Base-by-base conservation (phyloP, 2,888 invertebrate species). In the Chydorus sphaericus region DNA sequence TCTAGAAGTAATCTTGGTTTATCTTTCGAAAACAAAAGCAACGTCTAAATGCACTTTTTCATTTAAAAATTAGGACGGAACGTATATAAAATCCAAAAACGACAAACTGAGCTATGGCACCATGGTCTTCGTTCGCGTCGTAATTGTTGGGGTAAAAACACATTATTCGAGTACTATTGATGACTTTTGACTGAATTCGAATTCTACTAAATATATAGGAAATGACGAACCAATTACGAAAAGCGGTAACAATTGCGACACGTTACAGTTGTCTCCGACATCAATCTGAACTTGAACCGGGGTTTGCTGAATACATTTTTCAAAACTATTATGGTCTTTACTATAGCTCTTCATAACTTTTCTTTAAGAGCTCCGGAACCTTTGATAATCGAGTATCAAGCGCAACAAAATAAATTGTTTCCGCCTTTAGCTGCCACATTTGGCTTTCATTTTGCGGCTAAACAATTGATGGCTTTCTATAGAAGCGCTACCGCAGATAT, bases 121-220 rank as follows among this genome's bases (percentile, higher is more conserved):
- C 0, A 92, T 92, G 92, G 85, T 94, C 77, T 88, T 91, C 70
- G 91, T 94, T 0, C 77, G 96, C 49, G 88, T 91, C 2, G 81
- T 85, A 48, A 26, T 55, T 30, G 11, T 33, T 23, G 78, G 79
- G 61, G 90, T 89, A 67, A 20, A n/a, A 79, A 20, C 20, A 14
- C 39, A 39, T 20, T 16, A 16, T 14, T 4, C 16, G 20, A 33
- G 33, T 16, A 39, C n/a, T 14, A 14, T 20, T 16, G 23, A 16
- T 20, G 39, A 39, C 39, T 6, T 1, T 10, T 2, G 2, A 16
- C 10, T 39, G 20, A 16, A 14, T 33, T 33, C 33, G 33, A 33
- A 2, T 16, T n/a, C 6, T 18, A 38, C 7, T 10, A 10, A 7
- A 3, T 8, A 1, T 14, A 6, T 16, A 79, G 61, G 90, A 90